Conservation (phyloP, 2,797 vertebrate species). For the Eupleurogrammus muticus region DNA sequence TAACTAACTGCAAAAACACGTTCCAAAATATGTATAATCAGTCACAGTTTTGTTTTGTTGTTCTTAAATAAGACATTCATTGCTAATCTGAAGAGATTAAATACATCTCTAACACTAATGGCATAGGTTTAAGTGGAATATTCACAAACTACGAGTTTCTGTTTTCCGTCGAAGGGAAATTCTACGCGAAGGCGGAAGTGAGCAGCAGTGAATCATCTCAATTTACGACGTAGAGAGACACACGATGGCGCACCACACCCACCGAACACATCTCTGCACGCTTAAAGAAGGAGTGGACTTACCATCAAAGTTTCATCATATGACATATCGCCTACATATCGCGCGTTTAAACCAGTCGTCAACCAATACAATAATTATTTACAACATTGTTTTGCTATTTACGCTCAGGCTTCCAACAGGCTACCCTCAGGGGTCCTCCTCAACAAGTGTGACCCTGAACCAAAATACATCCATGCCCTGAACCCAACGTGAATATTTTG, state of each 20-base stretch:
- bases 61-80: background rate
- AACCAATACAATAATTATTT: fast-evolving
- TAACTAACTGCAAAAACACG: background rate
- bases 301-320: background rate
- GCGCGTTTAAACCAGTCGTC: fast-evolving
- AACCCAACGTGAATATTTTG: background rate
- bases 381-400: constrained; percentile 19
- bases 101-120: background rate
- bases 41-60: background rate
- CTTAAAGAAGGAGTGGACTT: background rate
- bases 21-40: fast-evolving
- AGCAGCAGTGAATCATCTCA: constrained; percentile 26
- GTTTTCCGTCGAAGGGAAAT: constrained; percentile 4
- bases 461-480: background rate
- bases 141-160: background rate
- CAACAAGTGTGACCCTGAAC: background rate
- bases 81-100: fast-evolving
- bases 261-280: background rate
- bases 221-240: background rate
- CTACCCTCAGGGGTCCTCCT: constrained; percentile 59
- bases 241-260: constrained; percentile 25
- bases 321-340: fast-evolving
- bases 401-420: constrained; percentile 51
- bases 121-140: background rate
- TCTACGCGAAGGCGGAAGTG: constrained; percentile 59